phyloP scores from a whole-genome alignment of 2,888 invertebrate species.

The Euproctis similis region DNA sequence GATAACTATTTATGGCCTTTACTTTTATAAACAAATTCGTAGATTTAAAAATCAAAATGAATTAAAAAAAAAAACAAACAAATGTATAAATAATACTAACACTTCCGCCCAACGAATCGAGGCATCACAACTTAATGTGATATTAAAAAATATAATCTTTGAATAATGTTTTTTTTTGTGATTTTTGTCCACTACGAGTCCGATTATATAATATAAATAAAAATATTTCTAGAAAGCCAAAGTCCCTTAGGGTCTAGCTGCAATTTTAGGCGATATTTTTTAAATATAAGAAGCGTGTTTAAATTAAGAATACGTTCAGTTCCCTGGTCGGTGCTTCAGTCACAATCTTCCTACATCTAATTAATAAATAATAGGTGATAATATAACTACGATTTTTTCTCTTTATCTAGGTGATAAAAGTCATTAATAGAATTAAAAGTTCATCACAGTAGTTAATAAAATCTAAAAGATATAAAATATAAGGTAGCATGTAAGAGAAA shows the following conservation, averaged over 20 bases:
- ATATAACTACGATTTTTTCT: conserved; percentile 20
- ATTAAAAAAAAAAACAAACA: too few species aligned
- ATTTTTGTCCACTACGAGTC: conserved; percentile 33
- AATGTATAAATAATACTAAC: too few species aligned
- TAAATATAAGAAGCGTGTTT: conserved; percentile 14
- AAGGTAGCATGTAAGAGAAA: too few species aligned
- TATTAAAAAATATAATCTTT: conserved; percentile 13
- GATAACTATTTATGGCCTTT: too few species aligned
- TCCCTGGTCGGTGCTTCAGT: conserved; percentile 42
- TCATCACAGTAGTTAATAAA: conserved; percentile 50
- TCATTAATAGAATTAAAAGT: conserved; percentile 42
- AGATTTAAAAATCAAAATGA: too few species aligned
- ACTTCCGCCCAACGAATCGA: conserved; percentile 36
- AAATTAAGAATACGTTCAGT: conserved; percentile 19
- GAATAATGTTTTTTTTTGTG: conserved; percentile 18
- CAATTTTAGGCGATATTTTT: conserved; percentile 22
- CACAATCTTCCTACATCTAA: conserved; percentile 33
- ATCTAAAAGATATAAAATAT: conserved; percentile 35
- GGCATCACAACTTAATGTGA: conserved; percentile 37
- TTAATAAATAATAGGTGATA: too few species aligned
- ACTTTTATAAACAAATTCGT: too few species aligned
- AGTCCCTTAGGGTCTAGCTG: conserved; percentile 36
- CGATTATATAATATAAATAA: conserved; percentile 28
- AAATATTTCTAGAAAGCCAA: conserved; percentile 38
- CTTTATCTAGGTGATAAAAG: conserved; percentile 26